Evolutionary conservation across 2,888 invertebrate species (phyloP), one percentile per base, ranked within the genome.

Genomic region (Junonia oenone): DNA sequence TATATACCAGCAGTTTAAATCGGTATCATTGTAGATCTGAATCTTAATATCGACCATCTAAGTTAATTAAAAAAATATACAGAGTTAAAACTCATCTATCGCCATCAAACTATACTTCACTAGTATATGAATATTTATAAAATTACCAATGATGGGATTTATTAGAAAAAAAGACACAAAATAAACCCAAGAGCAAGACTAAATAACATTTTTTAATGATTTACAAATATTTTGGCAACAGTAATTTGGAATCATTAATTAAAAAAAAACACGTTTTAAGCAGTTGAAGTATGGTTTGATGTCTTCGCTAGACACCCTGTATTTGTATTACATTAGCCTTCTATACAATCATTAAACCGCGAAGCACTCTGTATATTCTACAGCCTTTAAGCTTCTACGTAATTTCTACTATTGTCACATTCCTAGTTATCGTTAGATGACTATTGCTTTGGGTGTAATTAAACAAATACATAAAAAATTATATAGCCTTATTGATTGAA

Each of bases 371-470:
- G 76, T 76, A 73, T 74, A 76, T 67, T 75, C 71, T 82, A 83
- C 81, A 83, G 82, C 82, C 55, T 67, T 71, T 71, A 83, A 85
- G 85, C 86, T 75, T 79, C 84, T 85, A 85, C 75, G 76, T 83
- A 83, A 71, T 75, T 68, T 69, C 88, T 88, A 89, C 87, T 89
- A 89, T 89, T 89, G 89, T 89, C 89, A 80, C 81, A 81, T 85
- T 76, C 78, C 80, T 87, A 86, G 75, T 71, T 76, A 76, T 71
- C 72, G 61, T 70, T 72, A 75, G 35, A 58, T 52, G 52, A 49
- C 60, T 60, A 60, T 58, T 55, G 55, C 52, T 58, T 60, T 55
- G 17, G 4, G 33, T 51, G 47, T 45, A 14, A 15, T 40, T 15
- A 53, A 40, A 43, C 26, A 43, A 22, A 43, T 26, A 43, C 6